A percentile compares a stretch with the other conserved stretches of the same genome.
These are phyloP conservation scores for Montipora foliosa DNA, from an alignment of 64 coral and sea anemone species.

Conservation along the genomic window DNA sequence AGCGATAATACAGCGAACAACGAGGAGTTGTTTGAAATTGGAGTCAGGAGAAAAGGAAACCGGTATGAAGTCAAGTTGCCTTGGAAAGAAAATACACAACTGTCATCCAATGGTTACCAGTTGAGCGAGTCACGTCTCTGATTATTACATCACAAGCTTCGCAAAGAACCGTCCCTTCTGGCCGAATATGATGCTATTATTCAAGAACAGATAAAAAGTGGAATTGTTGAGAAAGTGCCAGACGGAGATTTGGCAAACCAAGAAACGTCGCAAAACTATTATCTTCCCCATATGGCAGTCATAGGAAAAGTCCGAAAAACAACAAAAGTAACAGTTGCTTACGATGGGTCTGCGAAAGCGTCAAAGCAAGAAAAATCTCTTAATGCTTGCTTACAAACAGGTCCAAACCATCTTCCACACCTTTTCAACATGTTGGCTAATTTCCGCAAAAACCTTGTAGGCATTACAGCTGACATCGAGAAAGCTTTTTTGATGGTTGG, in stretches of 20 bases:
- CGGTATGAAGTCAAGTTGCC: constrained; percentile 26
- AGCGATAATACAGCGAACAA: neutral
- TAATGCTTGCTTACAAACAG: constrained; percentile 44
- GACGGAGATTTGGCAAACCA: neutral
- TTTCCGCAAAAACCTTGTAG: constrained; percentile 19
- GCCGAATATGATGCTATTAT: constrained; percentile 41
- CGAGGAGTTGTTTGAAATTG: constrained; percentile 14
- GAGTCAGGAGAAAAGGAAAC: constrained; percentile 1
- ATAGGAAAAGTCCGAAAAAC: constrained; percentile 21
- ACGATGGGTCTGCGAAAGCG: constrained; percentile 47
- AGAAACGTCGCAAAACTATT: neutral
- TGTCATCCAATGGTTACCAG: constrained; percentile 1
- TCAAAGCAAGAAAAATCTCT: constrained; percentile 5
- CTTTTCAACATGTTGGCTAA: constrained; percentile 25
- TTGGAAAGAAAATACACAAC: neutral
- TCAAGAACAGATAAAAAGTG: constrained; percentile 17
- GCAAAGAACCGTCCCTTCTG: neutral
- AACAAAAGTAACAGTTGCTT: constrained; percentile 27
- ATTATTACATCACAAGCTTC: neutral
- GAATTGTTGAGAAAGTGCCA: constrained; percentile 1
- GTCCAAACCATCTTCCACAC: neutral
- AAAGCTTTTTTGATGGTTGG: constrained; percentile 42
- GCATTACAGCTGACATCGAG: constrained; percentile 49
- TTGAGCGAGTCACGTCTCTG: neutral
- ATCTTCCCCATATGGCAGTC: constrained; percentile 48